Percentiles rank a stretch among this genome's conserved stretches.
Conservation (phyloP, 1,140 invertebrate genomes). For the Drosophila nigrodunni region DNA sequence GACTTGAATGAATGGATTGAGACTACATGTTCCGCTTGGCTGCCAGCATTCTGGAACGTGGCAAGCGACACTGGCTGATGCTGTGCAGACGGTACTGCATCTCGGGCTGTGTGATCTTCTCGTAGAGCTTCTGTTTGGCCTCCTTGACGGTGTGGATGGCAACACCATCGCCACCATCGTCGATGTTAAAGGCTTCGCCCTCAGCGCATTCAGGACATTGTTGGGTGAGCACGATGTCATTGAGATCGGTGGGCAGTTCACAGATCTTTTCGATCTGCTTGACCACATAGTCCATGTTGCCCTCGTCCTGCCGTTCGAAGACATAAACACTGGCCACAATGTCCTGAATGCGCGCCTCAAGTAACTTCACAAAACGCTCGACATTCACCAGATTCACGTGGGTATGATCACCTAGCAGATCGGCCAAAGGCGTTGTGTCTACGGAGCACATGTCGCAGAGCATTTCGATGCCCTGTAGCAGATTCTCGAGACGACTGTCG, state of each 20-base stretch:
- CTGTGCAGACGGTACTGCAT: conserved; percentile 80
- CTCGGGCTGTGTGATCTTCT: conserved; percentile 76
- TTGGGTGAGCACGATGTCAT: conserved; percentile 73
- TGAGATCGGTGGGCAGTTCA: conserved; percentile 67
- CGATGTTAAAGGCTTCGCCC: conserved; percentile 77
- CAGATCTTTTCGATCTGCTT: conserved; percentile 73
- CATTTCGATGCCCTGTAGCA: conserved; percentile 69
- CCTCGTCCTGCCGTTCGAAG: conserved; percentile 57
- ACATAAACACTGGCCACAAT: conserved; percentile 71
- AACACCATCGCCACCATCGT: conserved; percentile 69
- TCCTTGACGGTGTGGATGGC: conserved; percentile 63
- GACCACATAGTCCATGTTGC: conserved; percentile 59
- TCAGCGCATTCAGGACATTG: conserved; percentile 81
- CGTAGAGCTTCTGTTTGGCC: conserved; percentile 71
- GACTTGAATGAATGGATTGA: background rate
- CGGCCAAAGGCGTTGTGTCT: conserved; percentile 50
- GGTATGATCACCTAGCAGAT: conserved; percentile 62
- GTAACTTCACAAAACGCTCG: conserved; percentile 56
- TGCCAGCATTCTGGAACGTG: conserved; percentile 66
- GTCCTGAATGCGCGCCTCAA: conserved; percentile 64
- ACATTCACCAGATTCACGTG: conserved; percentile 69
- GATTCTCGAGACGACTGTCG: conserved; percentile 59
- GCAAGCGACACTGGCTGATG: conserved; percentile 74
- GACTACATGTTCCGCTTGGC: conserved; percentile 64
- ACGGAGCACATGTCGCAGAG: conserved; percentile 65